These are phyloP conservation scores for Poeciliopsis retropinna DNA, from an alignment of 2,113 vertebrate genomes.

Conservation along the genomic window DNA sequence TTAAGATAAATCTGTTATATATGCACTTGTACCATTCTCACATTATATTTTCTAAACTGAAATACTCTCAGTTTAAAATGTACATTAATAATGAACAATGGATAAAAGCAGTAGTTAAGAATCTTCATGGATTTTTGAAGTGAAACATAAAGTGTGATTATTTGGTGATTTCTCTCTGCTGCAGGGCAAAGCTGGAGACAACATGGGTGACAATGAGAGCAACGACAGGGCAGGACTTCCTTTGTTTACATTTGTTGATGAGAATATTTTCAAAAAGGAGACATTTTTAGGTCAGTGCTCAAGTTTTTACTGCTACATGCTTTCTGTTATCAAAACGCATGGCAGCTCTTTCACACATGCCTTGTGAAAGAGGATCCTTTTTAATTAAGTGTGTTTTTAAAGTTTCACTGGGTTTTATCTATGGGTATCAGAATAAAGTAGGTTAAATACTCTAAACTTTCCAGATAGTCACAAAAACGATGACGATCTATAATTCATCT, in stretches of 20 bases:
- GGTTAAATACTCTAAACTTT: no score
- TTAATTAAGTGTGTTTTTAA: no score
- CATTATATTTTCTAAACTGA: neutral
- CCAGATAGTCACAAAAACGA: no score
- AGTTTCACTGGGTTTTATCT: no score
- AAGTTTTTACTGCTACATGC: neutral
- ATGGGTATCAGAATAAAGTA: no score
- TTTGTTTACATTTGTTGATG: conserved; percentile 82
- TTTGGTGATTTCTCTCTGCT: conserved; percentile 1
- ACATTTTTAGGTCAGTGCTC: conserved; percentile 77
- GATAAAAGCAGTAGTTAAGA: neutral
- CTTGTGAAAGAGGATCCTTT: no score
- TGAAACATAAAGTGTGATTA: neutral
- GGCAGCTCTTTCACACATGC: neutral
- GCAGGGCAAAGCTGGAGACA: conserved; percentile 77
- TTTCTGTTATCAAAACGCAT: neutral
- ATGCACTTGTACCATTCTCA: neutral
- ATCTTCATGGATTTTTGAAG: neutral
- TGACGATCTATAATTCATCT: no score
- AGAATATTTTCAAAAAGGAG: conserved; percentile 84
- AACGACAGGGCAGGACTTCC: conserved; percentile 62
- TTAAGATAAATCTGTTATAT: neutral
- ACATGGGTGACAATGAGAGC: conserved; percentile 47
- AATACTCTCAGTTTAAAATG: neutral
- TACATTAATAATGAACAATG: neutral